A percentile compares a stretch with the other conserved stretches of the same genome.
Evolutionary conservation across 2,113 vertebrate genomes (phyloP).

Genomic region (Rhea americana): DNA sequence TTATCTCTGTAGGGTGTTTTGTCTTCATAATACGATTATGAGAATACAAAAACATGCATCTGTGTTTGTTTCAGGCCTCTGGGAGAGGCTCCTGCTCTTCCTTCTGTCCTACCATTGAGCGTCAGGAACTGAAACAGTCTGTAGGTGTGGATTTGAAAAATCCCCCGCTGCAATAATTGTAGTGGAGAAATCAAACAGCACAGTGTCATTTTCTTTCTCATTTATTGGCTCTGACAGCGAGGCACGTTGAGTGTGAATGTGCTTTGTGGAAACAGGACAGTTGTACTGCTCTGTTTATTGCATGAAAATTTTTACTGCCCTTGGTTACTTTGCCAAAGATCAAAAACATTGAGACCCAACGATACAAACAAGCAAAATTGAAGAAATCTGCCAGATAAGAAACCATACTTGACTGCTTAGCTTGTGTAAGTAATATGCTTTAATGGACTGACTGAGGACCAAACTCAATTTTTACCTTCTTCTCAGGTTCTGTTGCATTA

Average conservation of each 20-base stretch:
- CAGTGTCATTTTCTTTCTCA: neutral
- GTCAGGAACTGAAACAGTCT: neutral
- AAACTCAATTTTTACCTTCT: neutral
- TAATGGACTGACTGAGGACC: neutral
- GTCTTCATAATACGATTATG: neutral
- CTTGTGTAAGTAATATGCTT: fast-evolving
- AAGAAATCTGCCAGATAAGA: neutral
- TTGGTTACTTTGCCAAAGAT: neutral
- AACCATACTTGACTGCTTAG: neutral
- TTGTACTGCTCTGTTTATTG: neutral
- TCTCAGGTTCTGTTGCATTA: neutral
- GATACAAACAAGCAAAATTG: neutral
- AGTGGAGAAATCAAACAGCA: neutral
- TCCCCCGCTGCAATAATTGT: neutral
- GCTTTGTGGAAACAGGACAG: neutral
- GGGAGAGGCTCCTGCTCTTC: neutral
- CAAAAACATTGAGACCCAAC: neutral
- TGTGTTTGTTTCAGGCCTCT: neutral
- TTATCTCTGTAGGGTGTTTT: neutral
- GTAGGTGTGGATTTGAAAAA: neutral
- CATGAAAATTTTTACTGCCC: neutral
- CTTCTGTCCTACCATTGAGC: neutral
- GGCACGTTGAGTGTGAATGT: neutral
- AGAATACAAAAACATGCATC: neutral
- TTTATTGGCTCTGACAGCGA: neutral